A percentile compares a stretch with the other conserved stretches of the same genome.
Evolutionary conservation across 2,113 vertebrate species (phyloP).

Genomic region (Apeltes quadracus): DNA sequence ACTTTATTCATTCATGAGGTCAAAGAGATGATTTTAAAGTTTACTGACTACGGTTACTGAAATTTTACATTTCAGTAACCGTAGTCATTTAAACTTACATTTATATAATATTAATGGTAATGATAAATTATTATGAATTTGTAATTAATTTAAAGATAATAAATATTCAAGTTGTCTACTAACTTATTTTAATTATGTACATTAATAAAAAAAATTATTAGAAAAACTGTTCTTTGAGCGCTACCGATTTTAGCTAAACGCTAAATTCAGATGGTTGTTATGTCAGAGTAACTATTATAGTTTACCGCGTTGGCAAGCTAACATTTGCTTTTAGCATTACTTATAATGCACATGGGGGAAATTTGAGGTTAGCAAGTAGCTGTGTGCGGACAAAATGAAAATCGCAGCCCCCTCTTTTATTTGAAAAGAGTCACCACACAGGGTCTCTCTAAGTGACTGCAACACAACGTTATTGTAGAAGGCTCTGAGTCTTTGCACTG

Average conservation of each 20-base stretch:
- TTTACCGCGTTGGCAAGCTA: not conserved
- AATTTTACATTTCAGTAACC: too few species aligned
- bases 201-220: constrained; percentile 4
- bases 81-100: constrained; percentile 37
- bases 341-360: not conserved
- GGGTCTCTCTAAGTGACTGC: not conserved
- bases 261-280: not conserved
- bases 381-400: not conserved
- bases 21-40: constrained; percentile 55
- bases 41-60: constrained; percentile 60
- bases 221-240: not conserved
- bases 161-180: constrained; percentile 53
- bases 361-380: not conserved
- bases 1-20: constrained; percentile 49
- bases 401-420: not conserved
- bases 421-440: not conserved
- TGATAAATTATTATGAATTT: constrained; percentile 53
- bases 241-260: not conserved
- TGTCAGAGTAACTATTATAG: not conserved
- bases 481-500: not conserved
- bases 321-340: not conserved
- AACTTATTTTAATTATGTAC: constrained; percentile 34
- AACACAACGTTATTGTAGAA: not conserved
- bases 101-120: constrained; percentile 44
- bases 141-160: constrained; percentile 68